These are phyloP conservation scores for Numenius arquata DNA, from an alignment of 2,113 vertebrate species.

Conservation along the genomic window DNA sequence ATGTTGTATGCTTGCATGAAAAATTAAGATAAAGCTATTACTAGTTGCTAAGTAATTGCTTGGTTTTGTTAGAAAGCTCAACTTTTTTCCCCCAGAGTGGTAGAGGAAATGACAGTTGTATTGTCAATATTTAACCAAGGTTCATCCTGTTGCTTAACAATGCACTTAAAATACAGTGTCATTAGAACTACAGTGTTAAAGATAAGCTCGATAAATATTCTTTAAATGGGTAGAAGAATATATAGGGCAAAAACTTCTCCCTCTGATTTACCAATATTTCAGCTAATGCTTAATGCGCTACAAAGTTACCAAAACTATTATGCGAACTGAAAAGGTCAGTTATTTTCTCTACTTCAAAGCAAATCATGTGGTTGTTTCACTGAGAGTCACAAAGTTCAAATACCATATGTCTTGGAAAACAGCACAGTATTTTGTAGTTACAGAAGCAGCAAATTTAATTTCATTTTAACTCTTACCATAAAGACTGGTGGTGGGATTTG, in stretches of 20 bases:
- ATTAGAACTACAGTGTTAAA: not conserved
- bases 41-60: not conserved
- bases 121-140: not conserved
- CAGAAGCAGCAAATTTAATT: not conserved
- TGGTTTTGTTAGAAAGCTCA: not conserved
- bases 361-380: not conserved
- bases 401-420: not conserved
- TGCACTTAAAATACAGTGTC: not conserved
- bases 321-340: not conserved
- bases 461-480: not conserved
- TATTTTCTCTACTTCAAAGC: not conserved
- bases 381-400: not conserved
- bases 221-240: not conserved
- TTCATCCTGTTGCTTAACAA: not conserved
- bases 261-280: not conserved
- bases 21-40: not conserved
- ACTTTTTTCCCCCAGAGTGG: not conserved
- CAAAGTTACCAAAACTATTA: not conserved
- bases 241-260: not conserved
- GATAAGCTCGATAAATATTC: not conserved
- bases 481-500: not conserved
- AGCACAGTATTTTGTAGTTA: not conserved
- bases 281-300: not conserved
- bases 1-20: not conserved
- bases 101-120: not conserved